phyloP scores from a whole-genome alignment of 2,113 vertebrate genomes.

The Vidua chalybeata region DNA sequence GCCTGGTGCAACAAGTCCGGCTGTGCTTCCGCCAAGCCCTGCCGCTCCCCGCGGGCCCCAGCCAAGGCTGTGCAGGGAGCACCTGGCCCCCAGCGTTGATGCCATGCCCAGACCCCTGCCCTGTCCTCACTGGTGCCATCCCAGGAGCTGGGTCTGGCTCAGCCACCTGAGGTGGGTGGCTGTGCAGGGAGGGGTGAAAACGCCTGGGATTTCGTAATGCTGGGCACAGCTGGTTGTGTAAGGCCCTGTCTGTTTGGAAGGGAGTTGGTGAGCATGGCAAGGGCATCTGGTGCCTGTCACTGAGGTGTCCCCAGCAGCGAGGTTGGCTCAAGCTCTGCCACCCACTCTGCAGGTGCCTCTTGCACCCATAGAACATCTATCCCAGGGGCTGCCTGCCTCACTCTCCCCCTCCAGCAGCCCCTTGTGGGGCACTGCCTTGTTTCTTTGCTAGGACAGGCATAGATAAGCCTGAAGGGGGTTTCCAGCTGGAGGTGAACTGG shows the following conservation, averaged over 20 bases:
- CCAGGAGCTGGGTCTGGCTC: accelerated
- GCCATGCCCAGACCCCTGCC: neutral
- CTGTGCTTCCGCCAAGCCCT: neutral
- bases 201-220: neutral
- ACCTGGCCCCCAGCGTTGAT: accelerated
- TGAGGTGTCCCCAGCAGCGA: accelerated
- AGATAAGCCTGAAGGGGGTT: neutral
- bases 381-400: neutral
- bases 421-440: neutral
- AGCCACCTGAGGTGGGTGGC: accelerated
- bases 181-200: neutral
- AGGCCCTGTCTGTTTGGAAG: neutral
- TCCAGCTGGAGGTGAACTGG: neutral
- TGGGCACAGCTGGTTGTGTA: neutral
- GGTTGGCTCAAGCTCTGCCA: neutral
- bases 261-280: accelerated
- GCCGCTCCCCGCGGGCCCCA: neutral
- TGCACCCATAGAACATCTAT: accelerated
- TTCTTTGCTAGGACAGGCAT: neutral
- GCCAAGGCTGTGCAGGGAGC: neutral
- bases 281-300: neutral
- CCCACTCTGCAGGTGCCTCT: neutral
- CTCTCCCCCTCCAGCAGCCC: neutral
- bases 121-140: accelerated
- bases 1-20: slow-evolving; percentile 57